A percentile compares a stretch with the other conserved stretches of the same genome.
Evolutionary conservation across 2,113 vertebrate genomes (phyloP).

Genomic region (Terrapene triunguis): DNA sequence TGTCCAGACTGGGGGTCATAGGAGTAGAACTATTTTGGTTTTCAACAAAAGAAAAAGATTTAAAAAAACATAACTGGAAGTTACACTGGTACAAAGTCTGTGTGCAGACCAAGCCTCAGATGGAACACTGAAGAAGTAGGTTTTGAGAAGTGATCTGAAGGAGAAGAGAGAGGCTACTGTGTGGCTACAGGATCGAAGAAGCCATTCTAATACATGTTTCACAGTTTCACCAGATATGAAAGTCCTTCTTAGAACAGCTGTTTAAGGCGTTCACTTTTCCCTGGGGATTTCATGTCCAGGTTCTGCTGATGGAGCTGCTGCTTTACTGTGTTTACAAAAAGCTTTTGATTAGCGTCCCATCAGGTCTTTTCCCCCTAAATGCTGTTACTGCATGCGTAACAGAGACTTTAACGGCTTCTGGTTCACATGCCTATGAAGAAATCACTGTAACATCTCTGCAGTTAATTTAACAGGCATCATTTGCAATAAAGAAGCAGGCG

Average conservation of each 20-base stretch:
- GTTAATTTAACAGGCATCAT: background rate
- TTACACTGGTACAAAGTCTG: background rate
- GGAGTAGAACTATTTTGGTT: no score
- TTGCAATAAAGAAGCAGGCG: rapidly evolving
- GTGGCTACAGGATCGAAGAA: background rate
- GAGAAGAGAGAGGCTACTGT: background rate
- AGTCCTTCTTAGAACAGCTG: background rate
- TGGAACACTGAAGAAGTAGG: background rate
- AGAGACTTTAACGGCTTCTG: background rate
- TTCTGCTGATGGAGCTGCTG: background rate
- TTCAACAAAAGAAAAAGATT: background rate
- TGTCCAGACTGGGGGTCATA: no score
- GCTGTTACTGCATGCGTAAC: rapidly evolving
- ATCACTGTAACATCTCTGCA: background rate
- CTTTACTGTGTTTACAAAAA: background rate
- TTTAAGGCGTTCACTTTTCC: background rate
- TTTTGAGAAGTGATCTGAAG: background rate
- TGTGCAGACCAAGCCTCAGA: background rate
- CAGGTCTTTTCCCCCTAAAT: background rate
- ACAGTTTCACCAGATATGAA: background rate
- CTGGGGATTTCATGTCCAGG: background rate
- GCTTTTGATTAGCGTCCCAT: background rate
- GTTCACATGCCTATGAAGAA: background rate
- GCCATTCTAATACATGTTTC: background rate
- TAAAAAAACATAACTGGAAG: background rate